Evolutionary conservation across 2,888 invertebrate genomes (phyloP).

Genomic region (Ennomos quercinarius): DNA sequence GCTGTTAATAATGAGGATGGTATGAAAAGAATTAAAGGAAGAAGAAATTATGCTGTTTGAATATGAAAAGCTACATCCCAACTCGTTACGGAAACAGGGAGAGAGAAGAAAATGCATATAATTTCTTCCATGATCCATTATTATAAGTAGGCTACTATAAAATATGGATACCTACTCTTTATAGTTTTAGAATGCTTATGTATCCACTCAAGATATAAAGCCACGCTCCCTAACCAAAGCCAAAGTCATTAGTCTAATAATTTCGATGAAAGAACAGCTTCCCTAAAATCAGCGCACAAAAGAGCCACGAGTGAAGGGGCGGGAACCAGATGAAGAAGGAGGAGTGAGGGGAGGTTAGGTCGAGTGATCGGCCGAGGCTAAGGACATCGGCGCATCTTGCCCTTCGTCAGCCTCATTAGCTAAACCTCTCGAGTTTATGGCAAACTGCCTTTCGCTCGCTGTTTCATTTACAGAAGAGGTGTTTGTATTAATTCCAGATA

Average conservation of each 20-base stretch:
- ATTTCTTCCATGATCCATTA: no score
- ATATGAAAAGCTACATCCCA: no score
- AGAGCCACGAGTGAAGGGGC: constrained; percentile 35
- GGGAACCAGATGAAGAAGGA: constrained; percentile 37
- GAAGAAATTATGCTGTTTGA: no score
- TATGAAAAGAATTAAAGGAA: no score
- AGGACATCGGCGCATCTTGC: constrained; percentile 67
- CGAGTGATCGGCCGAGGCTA: constrained; percentile 69
- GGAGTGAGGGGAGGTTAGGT: constrained; percentile 44
- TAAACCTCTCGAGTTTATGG: constrained; percentile 58
- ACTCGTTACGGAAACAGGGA: no score
- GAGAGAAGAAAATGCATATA: no score
- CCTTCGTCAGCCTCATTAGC: constrained; percentile 65
- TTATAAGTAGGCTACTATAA: no score
- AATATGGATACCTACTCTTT: no score
- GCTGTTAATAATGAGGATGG: no score
- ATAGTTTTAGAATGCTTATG: no score
- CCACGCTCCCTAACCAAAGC: not conserved
- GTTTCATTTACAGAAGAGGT: constrained; percentile 23
- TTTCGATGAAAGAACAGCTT: constrained; percentile 48
- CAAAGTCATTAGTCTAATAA: constrained; percentile 35
- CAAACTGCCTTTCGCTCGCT: constrained; percentile 44
- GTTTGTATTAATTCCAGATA: constrained; percentile 14
- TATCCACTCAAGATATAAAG: constrained; percentile 14
- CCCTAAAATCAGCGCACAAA: constrained; percentile 49